These are phyloP conservation scores for Pocillopora meandrina DNA, from an alignment of 92 coral and sea anemone genomes.

Conservation along the genomic window DNA sequence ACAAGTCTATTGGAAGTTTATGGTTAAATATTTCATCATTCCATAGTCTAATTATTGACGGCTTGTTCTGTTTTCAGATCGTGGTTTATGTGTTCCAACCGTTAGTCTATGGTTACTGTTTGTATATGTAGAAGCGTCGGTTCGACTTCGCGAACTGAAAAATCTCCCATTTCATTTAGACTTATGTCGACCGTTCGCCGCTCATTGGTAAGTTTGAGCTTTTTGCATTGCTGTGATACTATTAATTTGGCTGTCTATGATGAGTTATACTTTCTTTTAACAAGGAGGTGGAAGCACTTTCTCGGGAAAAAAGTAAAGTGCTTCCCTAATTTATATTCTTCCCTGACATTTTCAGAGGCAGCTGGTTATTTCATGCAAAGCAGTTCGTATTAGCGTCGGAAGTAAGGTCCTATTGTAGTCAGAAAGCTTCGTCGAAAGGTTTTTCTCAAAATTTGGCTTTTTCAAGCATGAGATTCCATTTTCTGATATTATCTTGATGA, in stretches of 20 bases:
- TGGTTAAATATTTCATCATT: slow-evolving; percentile 9
- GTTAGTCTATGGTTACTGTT: slow-evolving; percentile 94
- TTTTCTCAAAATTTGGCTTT: not conserved
- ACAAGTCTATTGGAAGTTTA: not conserved
- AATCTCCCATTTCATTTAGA: slow-evolving; percentile 97
- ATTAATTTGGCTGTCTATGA: not conserved
- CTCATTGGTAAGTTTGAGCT: slow-evolving; percentile 89
- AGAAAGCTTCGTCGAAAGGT: not conserved
- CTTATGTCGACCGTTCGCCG: slow-evolving; percentile 98
- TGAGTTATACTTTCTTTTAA: not conserved
- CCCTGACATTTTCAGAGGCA: slow-evolving; percentile 19
- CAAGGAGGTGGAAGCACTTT: slow-evolving; percentile 17
- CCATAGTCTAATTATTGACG: slow-evolving; percentile 4
- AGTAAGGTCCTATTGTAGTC: slow-evolving; percentile 16
- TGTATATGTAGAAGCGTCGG: slow-evolving; percentile 97
- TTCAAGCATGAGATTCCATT: not conserved
- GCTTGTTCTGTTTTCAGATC: slow-evolving; percentile 66
- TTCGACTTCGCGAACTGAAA: slow-evolving; percentile 92
- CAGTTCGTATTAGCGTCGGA: slow-evolving; percentile 28
- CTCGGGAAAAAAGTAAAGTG: not conserved
- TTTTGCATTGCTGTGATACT: not conserved
- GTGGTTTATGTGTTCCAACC: slow-evolving; percentile 96
- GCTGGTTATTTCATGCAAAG: slow-evolving; percentile 45
- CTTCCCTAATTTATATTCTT: slow-evolving; percentile 42
- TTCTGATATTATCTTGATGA: not conserved